Conservation (phyloP, 2,113 vertebrate species). For the Agapornis roseicollis region DNA sequence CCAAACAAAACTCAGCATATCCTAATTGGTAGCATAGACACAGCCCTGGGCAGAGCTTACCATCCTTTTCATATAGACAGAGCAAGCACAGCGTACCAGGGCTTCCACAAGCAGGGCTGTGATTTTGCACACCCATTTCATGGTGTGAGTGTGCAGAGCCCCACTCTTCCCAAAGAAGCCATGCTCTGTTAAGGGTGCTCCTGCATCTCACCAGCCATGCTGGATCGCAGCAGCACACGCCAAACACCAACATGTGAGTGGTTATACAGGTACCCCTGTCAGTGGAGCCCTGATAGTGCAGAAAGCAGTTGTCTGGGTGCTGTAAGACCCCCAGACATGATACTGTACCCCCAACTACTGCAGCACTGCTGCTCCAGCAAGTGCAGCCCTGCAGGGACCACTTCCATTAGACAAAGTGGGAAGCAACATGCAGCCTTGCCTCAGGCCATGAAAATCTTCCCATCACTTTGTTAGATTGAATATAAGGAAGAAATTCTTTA, state of each 20-base stretch:
- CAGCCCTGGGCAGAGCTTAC: not conserved
- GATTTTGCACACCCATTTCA: not conserved
- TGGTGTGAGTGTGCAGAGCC: not conserved
- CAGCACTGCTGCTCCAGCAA: not conserved
- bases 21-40: not conserved
- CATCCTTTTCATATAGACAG: too few species aligned
- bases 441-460: not conserved
- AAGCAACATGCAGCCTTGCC: not conserved
- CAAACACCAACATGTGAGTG: not conserved
- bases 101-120: not conserved
- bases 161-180: not conserved
- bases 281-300: not conserved
- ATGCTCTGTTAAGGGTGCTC: not conserved
- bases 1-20: not conserved
- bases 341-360: fast-evolving
- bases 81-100: not conserved
- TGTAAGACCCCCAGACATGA: not conserved
- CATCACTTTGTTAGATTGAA: too few species aligned
- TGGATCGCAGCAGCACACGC: not conserved
- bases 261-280: not conserved
- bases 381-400: not conserved
- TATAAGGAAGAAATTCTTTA: too few species aligned
- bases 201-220: fast-evolving
- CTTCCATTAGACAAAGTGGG: not conserved
- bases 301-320: not conserved